These are phyloP conservation scores for Scleropages formosus DNA, from an alignment of 2,797 vertebrate genomes.

Conservation along the genomic window DNA sequence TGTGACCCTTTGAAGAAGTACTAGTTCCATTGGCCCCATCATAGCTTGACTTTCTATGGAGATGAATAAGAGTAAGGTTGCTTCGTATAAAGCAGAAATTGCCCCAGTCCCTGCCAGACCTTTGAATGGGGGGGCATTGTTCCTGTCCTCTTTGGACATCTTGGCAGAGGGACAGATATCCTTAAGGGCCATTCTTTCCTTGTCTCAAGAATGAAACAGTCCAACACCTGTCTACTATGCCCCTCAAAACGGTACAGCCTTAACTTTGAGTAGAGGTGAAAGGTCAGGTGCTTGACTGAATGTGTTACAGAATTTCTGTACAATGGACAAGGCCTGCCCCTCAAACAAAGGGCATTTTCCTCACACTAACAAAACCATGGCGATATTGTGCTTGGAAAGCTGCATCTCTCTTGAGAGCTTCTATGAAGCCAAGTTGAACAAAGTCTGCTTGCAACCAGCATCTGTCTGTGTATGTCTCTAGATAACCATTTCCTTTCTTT, in stretches of 20 bases:
- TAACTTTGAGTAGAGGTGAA: conserved; percentile 18
- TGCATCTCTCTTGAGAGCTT: neutral
- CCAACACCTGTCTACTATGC: conserved; percentile 53
- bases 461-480: conserved; percentile 24
- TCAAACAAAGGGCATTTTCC: conserved; percentile 31
- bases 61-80: conserved; percentile 56
- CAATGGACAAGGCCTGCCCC: neutral
- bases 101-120: conserved; percentile 56
- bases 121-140: conserved; percentile 63
- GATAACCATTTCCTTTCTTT: conserved; percentile 27
- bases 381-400: conserved; percentile 9
- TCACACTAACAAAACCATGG: neutral
- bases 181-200: conserved; percentile 34
- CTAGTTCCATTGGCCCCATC: conserved; percentile 57
- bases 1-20: conserved; percentile 46
- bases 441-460: neutral
- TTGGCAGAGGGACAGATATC: conserved; percentile 57
- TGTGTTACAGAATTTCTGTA: neutral
- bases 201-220: conserved; percentile 42
- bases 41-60: conserved; percentile 58
- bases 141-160: conserved; percentile 54
- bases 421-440: conserved; percentile 16
- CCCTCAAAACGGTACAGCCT: conserved; percentile 53
- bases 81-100: conserved; percentile 52
- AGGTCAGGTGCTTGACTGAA: neutral